Percentiles rank a stretch among this genome's conserved stretches.
Evolutionary conservation across 2,888 invertebrate species (phyloP).

Genomic region (Dinocampus coccinellae): DNA sequence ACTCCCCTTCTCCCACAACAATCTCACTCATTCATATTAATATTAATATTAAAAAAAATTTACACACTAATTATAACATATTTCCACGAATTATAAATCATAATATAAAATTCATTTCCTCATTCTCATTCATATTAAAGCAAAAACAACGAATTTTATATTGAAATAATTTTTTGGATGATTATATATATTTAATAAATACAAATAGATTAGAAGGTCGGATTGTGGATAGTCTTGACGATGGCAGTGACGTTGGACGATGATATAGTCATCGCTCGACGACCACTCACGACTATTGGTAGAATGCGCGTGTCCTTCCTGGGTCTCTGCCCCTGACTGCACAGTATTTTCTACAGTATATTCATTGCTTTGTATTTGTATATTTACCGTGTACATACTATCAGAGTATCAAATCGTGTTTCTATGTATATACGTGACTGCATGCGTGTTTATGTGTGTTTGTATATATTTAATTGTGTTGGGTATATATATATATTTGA

Average conservation of each 20-base stretch:
- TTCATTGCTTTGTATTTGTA: conserved; percentile 57
- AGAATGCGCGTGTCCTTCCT: conserved; percentile 63
- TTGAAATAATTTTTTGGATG: not conserved
- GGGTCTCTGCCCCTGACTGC: conserved; percentile 67
- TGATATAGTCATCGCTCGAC: not conserved
- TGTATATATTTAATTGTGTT: conserved; percentile 6
- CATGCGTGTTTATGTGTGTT: conserved; percentile 39
- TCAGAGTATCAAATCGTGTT: conserved; percentile 57
- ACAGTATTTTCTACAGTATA: conserved; percentile 29
- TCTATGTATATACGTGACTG: conserved; percentile 31
- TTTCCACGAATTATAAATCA: conserved; percentile 17
- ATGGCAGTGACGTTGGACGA: conserved; percentile 36
- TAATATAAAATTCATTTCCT: conserved; percentile 23
- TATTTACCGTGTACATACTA: conserved; percentile 63
- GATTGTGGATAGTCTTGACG: conserved; percentile 17
- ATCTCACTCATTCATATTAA: conserved; percentile 29
- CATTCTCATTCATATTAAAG: not conserved
- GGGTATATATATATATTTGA: too few species aligned
- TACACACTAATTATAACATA: too few species aligned
- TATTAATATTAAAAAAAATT: too few species aligned
- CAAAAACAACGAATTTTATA: too few species aligned
- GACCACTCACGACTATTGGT: conserved; percentile 17
- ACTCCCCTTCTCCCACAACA: conserved; percentile 15
- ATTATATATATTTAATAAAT: not conserved
- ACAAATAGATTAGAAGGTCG: conserved; percentile 32